Evolutionary conservation across 2,888 invertebrate species (phyloP), one percentile per base, ranked within the genome.

Genomic region (Mesorhabditis belari): DNA sequence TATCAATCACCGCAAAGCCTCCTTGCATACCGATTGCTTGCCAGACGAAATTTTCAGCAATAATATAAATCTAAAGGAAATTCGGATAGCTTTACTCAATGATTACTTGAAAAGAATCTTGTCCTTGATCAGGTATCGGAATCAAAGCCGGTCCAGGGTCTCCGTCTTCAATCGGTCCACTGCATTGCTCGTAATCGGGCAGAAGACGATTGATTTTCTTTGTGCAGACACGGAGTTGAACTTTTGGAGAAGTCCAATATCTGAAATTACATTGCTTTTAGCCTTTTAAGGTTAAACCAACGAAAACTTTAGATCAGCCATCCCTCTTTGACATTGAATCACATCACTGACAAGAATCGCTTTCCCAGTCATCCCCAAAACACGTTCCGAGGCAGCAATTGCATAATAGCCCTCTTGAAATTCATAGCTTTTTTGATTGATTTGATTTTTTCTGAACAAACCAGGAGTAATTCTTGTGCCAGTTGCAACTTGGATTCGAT

Each of bases 111-210:
- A 80, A 80, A 3, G 80, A 67, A 35, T 70, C 67, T 25, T 64
- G 64, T 9, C 69, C 70, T 19, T 74, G 69, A 19, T 80, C 80
- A 0, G 80, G 80, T 19, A 80, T 67, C 5, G 63, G 65, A 9
- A 79, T 58, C 27, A 67, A 69, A n/a, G 77, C 75, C 3, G 81
- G 80, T n/a, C 80, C 80, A 1, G 80, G 80, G 55, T 76, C 77
- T 28, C 78, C 75, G 52, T 60, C 65, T 24, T 77, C 76, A 19
- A 81, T 67, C 1, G 75, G 62, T 9, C 65, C 61, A 26, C 71
- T 72, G 58, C 80, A 80, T 60, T 73, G 78, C 35, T 79, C 77
- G 60, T 73, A 80, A 49, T 74, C 70, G 9, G 77, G 75, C 55
- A 66, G 76, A 5, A 70, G 57, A n/a, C 65, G 65, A 4, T 63